Base-by-base conservation (phyloP, 1,140 invertebrate species). In the Leguminivora glycinivorella region DNA sequence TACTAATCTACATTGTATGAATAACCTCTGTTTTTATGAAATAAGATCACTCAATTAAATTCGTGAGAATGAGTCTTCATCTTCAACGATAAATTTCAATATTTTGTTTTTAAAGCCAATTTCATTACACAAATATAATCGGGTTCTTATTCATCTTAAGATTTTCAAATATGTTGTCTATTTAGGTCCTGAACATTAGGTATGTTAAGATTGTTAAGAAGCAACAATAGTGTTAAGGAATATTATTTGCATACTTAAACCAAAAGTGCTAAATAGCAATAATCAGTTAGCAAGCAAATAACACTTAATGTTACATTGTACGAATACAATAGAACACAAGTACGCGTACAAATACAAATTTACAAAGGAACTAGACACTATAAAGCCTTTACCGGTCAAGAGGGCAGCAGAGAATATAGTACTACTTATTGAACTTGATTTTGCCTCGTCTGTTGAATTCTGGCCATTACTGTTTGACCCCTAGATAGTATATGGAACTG, bases 181-280 rank as follows among this genome's bases (percentile, higher is more conserved):
- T 5, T 43, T 10, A 43, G 4, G 1, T 5, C n/a, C 34, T 3
- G 0, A 4, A 34, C n/a, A n/a, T 43, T 43, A n/a, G 14, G n/a
- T n/a, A n/a, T n/a, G n/a, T n/a, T n/a, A n/a, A n/a, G n/a, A n/a
- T n/a, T n/a, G n/a, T n/a, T n/a, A n/a, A 43, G 6, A 43, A 43
- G 40, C n/a, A 43, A 17, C 10, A 43, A n/a, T 43, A n/a, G 5
- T 7, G 5, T 9, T 12, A 12, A 38, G 17, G 14, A 3, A 17
- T 43, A 43, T 43, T n/a, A 43, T 43, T 43, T 43, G 14, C 14
- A 17, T 43, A n/a, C n/a, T n/a, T n/a, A 5, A 40, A 40, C 14
- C n/a, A n/a, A 43, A 43, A 43, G 40, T 43, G 40, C 40, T 43
- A 43, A 43, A 43, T 43, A 43, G 40, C 40, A 43, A 43, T 43